Conservation (phyloP, 2,888 invertebrate species). For the Euplexia lucipara region DNA sequence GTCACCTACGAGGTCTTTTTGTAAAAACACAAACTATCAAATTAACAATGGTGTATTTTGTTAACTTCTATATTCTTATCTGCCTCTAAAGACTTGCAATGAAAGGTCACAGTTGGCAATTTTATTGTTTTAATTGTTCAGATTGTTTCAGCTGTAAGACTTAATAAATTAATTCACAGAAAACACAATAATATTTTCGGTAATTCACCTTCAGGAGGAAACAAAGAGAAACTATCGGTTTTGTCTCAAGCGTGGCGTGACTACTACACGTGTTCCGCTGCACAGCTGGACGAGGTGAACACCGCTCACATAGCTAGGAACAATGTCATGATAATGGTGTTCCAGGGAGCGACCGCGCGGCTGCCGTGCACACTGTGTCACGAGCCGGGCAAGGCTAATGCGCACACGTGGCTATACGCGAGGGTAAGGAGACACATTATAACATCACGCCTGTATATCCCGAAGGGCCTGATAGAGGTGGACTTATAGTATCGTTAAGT, state of each 20-base stretch:
- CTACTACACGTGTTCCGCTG: conserved; percentile 89
- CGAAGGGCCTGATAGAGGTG: no score
- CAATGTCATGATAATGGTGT: conserved; percentile 76
- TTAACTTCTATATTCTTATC: no score
- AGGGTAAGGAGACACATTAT: conserved; percentile 79
- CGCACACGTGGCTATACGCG: conserved; percentile 75
- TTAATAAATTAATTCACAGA: no score
- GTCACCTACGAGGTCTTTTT: no score
- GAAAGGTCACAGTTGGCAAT: no score
- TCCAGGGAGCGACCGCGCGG: conserved; percentile 86
- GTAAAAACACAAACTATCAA: no score
- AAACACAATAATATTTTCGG: not conserved
- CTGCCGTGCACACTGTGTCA: conserved; percentile 84
- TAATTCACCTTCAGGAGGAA: conserved; percentile 55
- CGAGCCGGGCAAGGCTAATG: conserved; percentile 83
- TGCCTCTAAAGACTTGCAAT: no score
- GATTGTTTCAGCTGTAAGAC: no score
- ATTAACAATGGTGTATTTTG: no score
- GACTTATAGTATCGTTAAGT: no score
- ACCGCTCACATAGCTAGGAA: conserved; percentile 70
- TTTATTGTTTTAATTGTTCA: no score
- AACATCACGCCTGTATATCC: no score
- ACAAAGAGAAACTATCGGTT: conserved; percentile 61
- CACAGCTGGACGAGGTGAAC: conserved; percentile 72
- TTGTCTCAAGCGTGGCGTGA: conserved; percentile 82